phyloP scores from a whole-genome alignment of 2,797 vertebrate genomes.

The Okamejei kenojei region DNA sequence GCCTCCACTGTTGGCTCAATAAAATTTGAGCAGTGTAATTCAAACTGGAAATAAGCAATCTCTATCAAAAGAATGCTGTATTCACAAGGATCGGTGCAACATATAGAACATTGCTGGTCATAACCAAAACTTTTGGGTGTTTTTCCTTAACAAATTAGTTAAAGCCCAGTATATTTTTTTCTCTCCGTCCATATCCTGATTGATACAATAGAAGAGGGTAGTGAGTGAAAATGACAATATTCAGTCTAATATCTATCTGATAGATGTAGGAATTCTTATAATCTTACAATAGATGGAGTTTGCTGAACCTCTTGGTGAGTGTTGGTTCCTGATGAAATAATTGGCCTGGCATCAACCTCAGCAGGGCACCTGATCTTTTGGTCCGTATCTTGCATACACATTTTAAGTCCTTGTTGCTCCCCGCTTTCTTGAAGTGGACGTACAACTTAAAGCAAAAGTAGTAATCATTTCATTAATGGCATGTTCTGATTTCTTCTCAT shows the following conservation, averaged over 20 bases:
- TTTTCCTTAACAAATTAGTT: background rate
- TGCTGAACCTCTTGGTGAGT: background rate
- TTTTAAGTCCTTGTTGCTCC: background rate
- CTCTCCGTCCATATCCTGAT: background rate
- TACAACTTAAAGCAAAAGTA: background rate
- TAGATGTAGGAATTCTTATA: background rate
- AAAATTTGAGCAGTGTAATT: background rate
- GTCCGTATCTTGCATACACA: background rate
- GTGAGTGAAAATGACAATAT: background rate
- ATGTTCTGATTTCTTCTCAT: background rate
- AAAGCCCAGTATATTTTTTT: background rate
- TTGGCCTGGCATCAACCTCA: background rate
- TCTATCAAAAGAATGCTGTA: background rate
- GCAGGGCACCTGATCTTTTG: no score
- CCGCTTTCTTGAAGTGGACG: constrained; percentile 1
- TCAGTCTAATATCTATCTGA: no score
- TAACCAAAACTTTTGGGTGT: background rate
- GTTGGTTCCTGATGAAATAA: background rate
- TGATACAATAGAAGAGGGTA: background rate
- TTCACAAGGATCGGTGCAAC: background rate
- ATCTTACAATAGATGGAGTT: background rate
- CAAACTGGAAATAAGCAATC: background rate
- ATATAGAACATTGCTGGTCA: background rate
- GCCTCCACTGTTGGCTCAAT: no score
- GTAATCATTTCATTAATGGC: background rate